Evolutionary conservation across 2,888 invertebrate genomes (phyloP), one percentile per base, ranked within the genome.

Genomic region (Drosophila multiciliata): DNA sequence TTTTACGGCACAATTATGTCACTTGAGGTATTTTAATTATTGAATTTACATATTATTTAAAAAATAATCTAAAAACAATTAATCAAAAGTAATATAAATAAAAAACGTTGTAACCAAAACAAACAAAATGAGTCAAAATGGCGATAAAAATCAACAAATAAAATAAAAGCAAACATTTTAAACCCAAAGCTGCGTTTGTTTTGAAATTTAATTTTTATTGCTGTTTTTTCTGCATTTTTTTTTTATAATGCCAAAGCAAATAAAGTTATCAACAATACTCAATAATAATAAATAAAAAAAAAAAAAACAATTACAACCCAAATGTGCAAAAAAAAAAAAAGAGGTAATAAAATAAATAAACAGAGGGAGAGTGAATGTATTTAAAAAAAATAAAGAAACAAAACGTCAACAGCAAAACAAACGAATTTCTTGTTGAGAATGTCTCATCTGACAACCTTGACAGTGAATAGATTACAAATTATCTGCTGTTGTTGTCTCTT

Each of bases 201-300:
- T 77, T 69, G 67, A 71, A 77, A 66, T 72, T 60, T 53, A 48
- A 32, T 40, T 65, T 50, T 70, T 59, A 8, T 61, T 67, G 58
- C 29, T 50, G 38, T 2, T 32, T 3, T 23, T 23, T 12, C 23
- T 15, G 29, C 29, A 29, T 42, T 50, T 35, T 62, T 61, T n/a
- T 17, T 68, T 35, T 71, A 58, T 66, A 77, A 73, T 67, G 60
- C 69, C 66, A 65, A 73, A 73, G 73, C 73, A 89, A 89, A 89
- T 89, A 87, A 83, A 89, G 84, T 86, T 90, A 90, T 89, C 89
- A 89, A 81, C 81, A 85, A 83, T 75, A 62, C 67, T 64, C 79
- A 81, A 86, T 75, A 83, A 72, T 6, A 35, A 36, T 15, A 75
- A 68, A 29, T 29, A 29, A 29, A 60, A 71, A 76, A 70, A 70